Base-by-base conservation (phyloP, 2,888 invertebrate genomes). In the Adineta ricciae region DNA sequence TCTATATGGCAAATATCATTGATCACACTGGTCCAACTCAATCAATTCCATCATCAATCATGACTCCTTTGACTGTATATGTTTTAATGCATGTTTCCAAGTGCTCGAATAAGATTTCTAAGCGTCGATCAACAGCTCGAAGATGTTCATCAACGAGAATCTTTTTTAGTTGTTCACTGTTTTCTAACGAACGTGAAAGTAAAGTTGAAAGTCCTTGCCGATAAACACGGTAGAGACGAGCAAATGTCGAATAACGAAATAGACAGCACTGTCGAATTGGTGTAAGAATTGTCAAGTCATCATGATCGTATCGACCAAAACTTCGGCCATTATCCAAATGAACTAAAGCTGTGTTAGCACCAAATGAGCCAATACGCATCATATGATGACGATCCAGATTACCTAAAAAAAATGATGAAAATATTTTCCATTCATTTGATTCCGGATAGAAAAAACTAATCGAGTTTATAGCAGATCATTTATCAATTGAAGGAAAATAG, bases 381-480 rank as follows among this genome's bases (percentile, higher is more conserved):
- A 97, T 98, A 91, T 99, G 98, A 92, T 99, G 98, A 52, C 99
- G 92, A 91, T 99, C 99, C 96, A 98, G 56, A 50, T 84, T 87
- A 91, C 97, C 78, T 78, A 41, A 11, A 41, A 38, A 38, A 41
- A 24, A 56, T n/a, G n/a, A n/a, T n/a, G n/a, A n/a, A n/a, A n/a
- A n/a, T n/a, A n/a, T n/a, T n/a, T n/a, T n/a, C n/a, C n/a, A n/a
- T n/a, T n/a, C n/a, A n/a, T n/a, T n/a, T n/a, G 49, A 49, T 49
- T 49, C 14, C 49, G 14, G 8, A 49, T 49, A 11, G n/a, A 49
- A 49, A 14, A 14, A 49, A 11, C 49, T 49, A 49, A 50, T 50
- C 50, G 50, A 50, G 50, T 50, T 19, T 9, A 19, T 3, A 50
- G 19, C 50, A 50, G 19, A 50, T 50, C 50, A 50, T 19, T 50